Conservation (phyloP, 2,113 vertebrate species). For the Neotoma lepida region DNA sequence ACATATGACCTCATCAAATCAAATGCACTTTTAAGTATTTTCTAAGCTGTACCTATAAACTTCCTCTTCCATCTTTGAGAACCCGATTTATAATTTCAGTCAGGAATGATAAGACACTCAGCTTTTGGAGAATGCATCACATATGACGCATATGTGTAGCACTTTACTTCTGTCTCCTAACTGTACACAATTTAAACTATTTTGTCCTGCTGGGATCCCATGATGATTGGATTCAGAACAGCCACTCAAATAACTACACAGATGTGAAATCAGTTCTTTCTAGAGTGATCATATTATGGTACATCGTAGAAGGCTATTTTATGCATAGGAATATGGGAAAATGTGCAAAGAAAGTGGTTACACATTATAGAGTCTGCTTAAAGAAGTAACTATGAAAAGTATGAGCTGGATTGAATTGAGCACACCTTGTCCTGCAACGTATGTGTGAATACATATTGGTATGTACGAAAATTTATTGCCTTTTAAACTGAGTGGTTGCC, state of each 20-base stretch:
- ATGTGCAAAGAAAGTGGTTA: not conserved
- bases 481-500: not conserved
- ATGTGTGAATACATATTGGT: not conserved
- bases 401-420: not conserved
- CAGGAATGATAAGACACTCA: not conserved
- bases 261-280: not conserved
- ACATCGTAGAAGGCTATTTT: not conserved
- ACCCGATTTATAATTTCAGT: not conserved
- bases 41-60: conserved; percentile 16
- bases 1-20: not conserved
- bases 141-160: not conserved
- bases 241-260: not conserved
- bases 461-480: not conserved
- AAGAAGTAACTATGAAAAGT: not conserved
- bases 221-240: rapidly evolving
- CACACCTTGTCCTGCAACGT: not conserved
- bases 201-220: rapidly evolving
- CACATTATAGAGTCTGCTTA: not conserved
- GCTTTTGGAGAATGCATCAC: not conserved
- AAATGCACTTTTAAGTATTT: conserved; percentile 2
- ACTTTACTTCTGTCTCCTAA: rapidly evolving
- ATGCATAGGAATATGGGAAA: not conserved
- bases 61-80: not conserved
- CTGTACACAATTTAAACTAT: rapidly evolving
- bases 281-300: not conserved